These are phyloP conservation scores for Hylaeus anthracinus DNA, from an alignment of 1,140 invertebrate genomes.

Conservation along the genomic window DNA sequence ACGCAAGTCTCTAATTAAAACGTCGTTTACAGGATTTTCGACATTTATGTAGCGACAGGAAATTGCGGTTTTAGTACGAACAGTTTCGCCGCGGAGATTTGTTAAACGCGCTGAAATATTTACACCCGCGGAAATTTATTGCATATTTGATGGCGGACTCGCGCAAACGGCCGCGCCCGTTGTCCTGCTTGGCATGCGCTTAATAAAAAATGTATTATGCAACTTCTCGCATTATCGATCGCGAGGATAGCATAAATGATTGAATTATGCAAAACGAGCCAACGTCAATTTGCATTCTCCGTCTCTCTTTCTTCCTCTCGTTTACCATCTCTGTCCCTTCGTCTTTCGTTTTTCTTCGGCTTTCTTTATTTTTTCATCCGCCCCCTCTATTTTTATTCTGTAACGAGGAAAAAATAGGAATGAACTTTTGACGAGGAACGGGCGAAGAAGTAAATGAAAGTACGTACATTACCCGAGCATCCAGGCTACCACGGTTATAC, in stretches of 20 bases:
- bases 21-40: conserved; percentile 64
- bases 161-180: neutral
- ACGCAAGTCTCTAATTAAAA: conserved; percentile 65
- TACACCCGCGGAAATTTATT: conserved; percentile 57
- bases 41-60: conserved; percentile 61
- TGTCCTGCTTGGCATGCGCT: conserved; percentile 5
- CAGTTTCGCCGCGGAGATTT: conserved; percentile 41
- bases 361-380: neutral
- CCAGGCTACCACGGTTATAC: neutral
- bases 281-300: conserved; percentile 41
- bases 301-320: neutral
- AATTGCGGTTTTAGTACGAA: conserved; percentile 55
- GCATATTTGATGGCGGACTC: conserved; percentile 41
- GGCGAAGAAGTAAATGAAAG: conserved; percentile 30
- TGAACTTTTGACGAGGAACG: conserved; percentile 17
- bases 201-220: conserved; percentile 54
- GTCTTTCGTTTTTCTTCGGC: neutral
- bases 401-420: conserved; percentile 37
- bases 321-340: too few relatives aligned
- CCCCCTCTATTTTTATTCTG: neutral
- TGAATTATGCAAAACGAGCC: conserved; percentile 46
- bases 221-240: conserved; percentile 51
- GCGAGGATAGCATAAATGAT: conserved; percentile 43
- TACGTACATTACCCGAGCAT: conserved; percentile 11
- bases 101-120: conserved; percentile 56